Conservation (phyloP, 1,140 invertebrate species). For the Drosophila quadrilineata region DNA sequence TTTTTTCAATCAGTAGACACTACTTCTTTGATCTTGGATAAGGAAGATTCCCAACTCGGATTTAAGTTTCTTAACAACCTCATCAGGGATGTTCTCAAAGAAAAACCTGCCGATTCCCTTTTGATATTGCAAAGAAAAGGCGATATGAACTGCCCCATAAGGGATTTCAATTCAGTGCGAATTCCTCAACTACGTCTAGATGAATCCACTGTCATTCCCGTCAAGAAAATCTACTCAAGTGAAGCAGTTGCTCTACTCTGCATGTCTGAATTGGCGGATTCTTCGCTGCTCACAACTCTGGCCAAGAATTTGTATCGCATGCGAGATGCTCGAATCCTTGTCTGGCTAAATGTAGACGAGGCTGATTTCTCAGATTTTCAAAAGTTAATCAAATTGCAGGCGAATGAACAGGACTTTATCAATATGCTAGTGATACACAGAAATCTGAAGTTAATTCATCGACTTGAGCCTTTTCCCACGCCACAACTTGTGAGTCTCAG, state of each 20-base stretch:
- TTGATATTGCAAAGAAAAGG: not conserved
- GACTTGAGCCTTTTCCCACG: slow-evolving; percentile 16
- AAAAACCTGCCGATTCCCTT: not conserved
- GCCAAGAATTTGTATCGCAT: slow-evolving; percentile 2
- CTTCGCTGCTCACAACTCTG: not conserved
- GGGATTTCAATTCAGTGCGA: not conserved
- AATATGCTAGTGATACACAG: slow-evolving; percentile 5
- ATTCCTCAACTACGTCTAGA: slow-evolving; percentile 1
- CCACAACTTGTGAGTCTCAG: not conserved
- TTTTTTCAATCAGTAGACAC: too few species aligned
- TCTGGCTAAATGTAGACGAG: too few species aligned
- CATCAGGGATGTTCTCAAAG: not conserved
- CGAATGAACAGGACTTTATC: not conserved
- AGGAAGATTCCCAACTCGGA: not conserved
- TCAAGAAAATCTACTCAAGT: not conserved
- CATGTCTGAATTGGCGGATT: not conserved
- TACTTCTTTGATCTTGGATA: not conserved
- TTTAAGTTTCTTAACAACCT: not conserved
- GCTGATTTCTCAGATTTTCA: not conserved
- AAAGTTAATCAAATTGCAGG: not conserved
- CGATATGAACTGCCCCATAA: not conserved
- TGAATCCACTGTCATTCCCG: not conserved
- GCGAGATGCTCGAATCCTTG: not conserved
- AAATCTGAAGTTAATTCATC: not conserved
- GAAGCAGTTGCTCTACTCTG: slow-evolving; percentile 13